phyloP scores from a whole-genome alignment of 2,888 invertebrate species.

The Chloroclysta siterata region DNA sequence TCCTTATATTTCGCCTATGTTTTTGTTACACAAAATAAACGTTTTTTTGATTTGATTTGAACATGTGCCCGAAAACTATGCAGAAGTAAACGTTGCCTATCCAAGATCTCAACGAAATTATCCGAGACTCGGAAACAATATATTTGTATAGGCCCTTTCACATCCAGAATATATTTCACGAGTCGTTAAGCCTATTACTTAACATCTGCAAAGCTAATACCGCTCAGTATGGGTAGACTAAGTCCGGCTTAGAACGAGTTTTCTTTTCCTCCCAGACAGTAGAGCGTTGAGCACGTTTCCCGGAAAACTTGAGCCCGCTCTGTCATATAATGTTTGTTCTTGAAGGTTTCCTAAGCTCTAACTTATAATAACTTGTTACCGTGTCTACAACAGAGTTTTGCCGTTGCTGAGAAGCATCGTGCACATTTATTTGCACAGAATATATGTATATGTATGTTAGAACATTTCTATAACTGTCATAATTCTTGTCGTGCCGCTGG shows the following conservation, averaged over 20 bases:
- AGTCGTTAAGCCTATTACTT: constrained; percentile 39
- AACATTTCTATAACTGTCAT: constrained; percentile 16
- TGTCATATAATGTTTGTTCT: constrained; percentile 46
- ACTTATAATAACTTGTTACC: constrained; percentile 45
- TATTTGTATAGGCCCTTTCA: constrained; percentile 33
- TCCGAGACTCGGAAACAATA: constrained; percentile 28
- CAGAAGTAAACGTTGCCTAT: background rate
- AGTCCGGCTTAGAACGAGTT: constrained; percentile 43
- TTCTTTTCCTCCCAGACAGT: constrained; percentile 38
- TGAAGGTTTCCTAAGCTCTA: constrained; percentile 42
- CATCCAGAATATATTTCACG: constrained; percentile 36
- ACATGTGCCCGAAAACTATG: background rate
- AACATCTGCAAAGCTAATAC: constrained; percentile 39
- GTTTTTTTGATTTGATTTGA: too few species aligned
- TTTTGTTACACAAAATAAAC: too few species aligned
- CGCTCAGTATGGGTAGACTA: constrained; percentile 35
- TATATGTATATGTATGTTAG: constrained; percentile 8
- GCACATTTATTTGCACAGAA: constrained; percentile 14
- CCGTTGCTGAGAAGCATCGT: constrained; percentile 15
- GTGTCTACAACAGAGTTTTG: constrained; percentile 35
- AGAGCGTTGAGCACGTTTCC: constrained; percentile 37
- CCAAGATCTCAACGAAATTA: constrained; percentile 7
- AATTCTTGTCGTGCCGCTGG: constrained; percentile 3
- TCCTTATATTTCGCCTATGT: too few species aligned
- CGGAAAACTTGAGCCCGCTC: constrained; percentile 38